Evolutionary conservation across 2,888 invertebrate genomes (phyloP).

Genomic region (Volucella inanis): DNA sequence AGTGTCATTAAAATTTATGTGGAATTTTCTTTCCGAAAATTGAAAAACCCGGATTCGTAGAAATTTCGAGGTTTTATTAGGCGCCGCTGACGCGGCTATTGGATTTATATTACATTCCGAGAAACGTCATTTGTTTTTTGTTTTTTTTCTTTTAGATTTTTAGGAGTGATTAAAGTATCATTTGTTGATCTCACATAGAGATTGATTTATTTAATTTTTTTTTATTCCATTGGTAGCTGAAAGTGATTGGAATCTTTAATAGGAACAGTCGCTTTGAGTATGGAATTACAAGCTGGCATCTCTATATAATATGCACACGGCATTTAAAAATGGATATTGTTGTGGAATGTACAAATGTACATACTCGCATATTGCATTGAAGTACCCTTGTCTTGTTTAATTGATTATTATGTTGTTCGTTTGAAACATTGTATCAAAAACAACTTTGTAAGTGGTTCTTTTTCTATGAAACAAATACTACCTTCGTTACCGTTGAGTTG

Average conservation of each 20-base stretch:
- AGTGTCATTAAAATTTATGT: conserved; percentile 10
- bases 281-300: conserved; percentile 18
- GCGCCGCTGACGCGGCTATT: no score
- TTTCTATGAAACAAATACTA: no score
- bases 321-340: conserved; percentile 21
- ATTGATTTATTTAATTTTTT: not conserved
- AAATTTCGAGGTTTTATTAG: no score
- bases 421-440: no score
- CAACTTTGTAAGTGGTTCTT: no score
- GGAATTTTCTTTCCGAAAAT: not conserved
- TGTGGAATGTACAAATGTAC: not conserved
- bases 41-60: not conserved
- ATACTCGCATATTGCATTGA: not conserved
- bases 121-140: no score
- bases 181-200: not conserved
- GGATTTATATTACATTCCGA: no score
- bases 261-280: not conserved
- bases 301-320: conserved; percentile 20
- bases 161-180: not conserved
- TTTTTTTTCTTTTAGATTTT: not conserved
- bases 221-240: not conserved
- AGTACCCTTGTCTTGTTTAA: not conserved
- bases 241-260: conserved; percentile 34
- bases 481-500: no score
- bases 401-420: not conserved